Percentiles rank a stretch among this genome's conserved stretches.
These are phyloP conservation scores for Chironomus riparius DNA, from an alignment of 2,888 invertebrate species.

Conservation along the genomic window DNA sequence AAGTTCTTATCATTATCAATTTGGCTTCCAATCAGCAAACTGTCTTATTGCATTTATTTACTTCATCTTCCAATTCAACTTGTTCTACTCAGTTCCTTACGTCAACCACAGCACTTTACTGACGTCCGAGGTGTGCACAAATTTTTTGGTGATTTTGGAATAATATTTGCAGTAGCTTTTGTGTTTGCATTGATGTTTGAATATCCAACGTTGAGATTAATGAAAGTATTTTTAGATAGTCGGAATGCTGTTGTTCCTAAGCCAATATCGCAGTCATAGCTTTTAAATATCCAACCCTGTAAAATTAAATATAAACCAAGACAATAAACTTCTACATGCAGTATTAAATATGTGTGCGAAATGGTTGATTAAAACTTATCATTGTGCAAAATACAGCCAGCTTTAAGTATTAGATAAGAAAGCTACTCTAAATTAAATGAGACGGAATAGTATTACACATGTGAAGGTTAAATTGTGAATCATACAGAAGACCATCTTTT, in stretches of 20 bases:
- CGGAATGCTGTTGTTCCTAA: not conserved
- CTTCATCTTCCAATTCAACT: slow-evolving; percentile 18
- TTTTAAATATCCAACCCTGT: too few species aligned
- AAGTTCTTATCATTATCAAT: slow-evolving; percentile 3
- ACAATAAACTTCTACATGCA: too few species aligned
- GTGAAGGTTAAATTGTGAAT: too few species aligned
- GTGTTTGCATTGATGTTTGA: slow-evolving; percentile 9
- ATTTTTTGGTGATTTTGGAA: slow-evolving; percentile 14
- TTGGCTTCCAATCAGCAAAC: slow-evolving; percentile 20
- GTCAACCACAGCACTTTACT: not conserved
- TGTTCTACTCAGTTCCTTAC: not conserved
- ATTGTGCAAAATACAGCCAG: too few species aligned
- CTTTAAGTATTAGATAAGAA: too few species aligned
- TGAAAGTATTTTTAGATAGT: not conserved
- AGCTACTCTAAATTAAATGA: too few species aligned
- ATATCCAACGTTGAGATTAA: slow-evolving; percentile 3
- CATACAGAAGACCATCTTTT: too few species aligned
- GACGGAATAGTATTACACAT: too few species aligned
- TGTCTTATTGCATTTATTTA: slow-evolving; percentile 21
- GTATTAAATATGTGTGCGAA: too few species aligned
- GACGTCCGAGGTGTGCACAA: not conserved
- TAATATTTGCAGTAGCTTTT: slow-evolving; percentile 4
- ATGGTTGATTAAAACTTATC: too few species aligned
- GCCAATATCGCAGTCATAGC: too few species aligned
- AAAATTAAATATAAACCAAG: too few species aligned